phyloP scores from a whole-genome alignment of 2,888 invertebrate species.

The Danaus chrysippus region DNA sequence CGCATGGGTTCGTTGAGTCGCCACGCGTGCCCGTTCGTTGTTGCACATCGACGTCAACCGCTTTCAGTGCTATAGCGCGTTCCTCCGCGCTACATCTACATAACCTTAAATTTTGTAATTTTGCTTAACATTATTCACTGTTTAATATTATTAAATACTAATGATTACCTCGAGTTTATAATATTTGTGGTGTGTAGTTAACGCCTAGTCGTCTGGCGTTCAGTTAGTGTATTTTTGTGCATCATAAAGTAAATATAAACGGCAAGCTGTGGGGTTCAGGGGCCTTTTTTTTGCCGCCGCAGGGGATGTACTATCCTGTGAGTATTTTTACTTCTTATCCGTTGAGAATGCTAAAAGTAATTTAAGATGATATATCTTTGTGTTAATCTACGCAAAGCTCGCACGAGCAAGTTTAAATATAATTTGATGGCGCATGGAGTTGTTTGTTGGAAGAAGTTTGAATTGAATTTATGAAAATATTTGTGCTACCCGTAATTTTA shows the following conservation, averaged over 20 bases:
- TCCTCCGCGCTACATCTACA: conserved; percentile 71
- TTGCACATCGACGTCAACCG: conserved; percentile 77
- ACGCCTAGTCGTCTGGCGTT: conserved; percentile 66
- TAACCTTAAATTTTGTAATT: conserved; percentile 71
- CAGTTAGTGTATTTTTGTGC: conserved; percentile 80
- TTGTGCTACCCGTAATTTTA: not conserved
- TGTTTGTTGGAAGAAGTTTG: conserved; percentile 22
- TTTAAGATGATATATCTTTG: not conserved
- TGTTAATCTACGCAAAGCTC: not conserved
- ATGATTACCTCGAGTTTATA: conserved; percentile 74
- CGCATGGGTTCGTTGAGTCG: conserved; percentile 50
- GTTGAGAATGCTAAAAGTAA: not conserved
- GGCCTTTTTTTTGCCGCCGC: conserved; percentile 97
- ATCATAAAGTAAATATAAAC: conserved; percentile 83
- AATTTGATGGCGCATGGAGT: conserved; percentile 51
- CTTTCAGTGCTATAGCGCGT: conserved; percentile 76
- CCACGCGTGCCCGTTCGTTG: conserved; percentile 60
- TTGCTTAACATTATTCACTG: conserved; percentile 43
- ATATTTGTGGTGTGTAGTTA: conserved; percentile 71
- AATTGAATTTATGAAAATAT: not conserved
- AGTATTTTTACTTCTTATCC: conserved; percentile 69
- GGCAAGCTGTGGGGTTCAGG: conserved; percentile 98
- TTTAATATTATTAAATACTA: conserved; percentile 63
- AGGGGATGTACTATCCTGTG: conserved; percentile 98
- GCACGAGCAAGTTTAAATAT: conserved; percentile 1